Evolutionary conservation across 1,140 invertebrate species (phyloP).

Genomic region (Drosophila ohnishii): DNA sequence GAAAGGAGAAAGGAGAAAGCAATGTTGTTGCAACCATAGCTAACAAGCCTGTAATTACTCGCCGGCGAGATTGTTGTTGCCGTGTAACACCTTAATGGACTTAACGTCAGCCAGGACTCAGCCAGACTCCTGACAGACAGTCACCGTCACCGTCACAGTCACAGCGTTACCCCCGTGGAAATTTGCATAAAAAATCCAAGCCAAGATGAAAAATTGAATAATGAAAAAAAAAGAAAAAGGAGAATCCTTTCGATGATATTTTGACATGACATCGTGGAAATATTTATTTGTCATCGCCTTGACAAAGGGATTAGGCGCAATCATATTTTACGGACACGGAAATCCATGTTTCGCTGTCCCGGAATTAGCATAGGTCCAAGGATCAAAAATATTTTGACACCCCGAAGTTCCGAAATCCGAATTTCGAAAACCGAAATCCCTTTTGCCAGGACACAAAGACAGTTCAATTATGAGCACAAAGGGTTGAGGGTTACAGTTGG

Average conservation of each 20-base stretch:
- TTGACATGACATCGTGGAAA: slow-evolving; percentile 74
- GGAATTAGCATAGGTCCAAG: slow-evolving; percentile 55
- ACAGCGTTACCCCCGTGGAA: slow-evolving; percentile 26
- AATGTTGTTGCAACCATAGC: slow-evolving; percentile 78
- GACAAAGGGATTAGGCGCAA: slow-evolving; percentile 52
- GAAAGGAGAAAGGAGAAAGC: slow-evolving; percentile 38
- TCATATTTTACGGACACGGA: slow-evolving; percentile 64
- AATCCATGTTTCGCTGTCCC: slow-evolving; percentile 37
- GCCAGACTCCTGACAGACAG: slow-evolving; percentile 6
- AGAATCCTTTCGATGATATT: slow-evolving; percentile 54
- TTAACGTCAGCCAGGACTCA: slow-evolving; percentile 25
- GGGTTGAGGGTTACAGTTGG: slow-evolving; percentile 25
- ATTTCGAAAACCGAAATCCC: neutral
- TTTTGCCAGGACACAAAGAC: slow-evolving; percentile 29
- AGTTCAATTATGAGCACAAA: slow-evolving; percentile 66
- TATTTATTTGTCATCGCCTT: slow-evolving; percentile 69
- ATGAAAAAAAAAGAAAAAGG: slow-evolving; percentile 22
- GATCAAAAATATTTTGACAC: slow-evolving; percentile 70
- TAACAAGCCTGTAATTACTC: slow-evolving; percentile 80
- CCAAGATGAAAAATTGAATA: slow-evolving; percentile 26
- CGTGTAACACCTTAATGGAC: slow-evolving; percentile 76
- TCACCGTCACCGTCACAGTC: neutral
- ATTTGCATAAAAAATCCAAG: slow-evolving; percentile 68
- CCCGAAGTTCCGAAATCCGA: neutral
- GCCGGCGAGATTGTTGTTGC: slow-evolving; percentile 64